Evolutionary conservation across 2,888 invertebrate species (phyloP), one percentile per base, ranked within the genome.

Genomic region (Nymphalis c-album): DNA sequence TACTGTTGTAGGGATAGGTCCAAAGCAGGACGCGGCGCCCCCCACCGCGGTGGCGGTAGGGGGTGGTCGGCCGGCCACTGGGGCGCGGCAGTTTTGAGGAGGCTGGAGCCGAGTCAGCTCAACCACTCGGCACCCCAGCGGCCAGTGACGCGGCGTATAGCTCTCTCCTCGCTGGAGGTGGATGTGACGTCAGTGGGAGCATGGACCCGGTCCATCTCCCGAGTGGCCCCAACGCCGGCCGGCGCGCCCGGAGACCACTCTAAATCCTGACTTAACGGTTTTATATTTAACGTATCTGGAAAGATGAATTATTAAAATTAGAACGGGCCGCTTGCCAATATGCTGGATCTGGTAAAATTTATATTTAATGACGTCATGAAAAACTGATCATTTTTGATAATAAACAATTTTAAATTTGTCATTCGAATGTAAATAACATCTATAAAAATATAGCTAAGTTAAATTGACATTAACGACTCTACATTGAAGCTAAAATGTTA

Each of bases 51-150:
- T 2, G 87, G 87, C 79, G 89, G 90, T 57, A 91, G 88, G 87
- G 89, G 91, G 88, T 88, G 88, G 76, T 85, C 85, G 75, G 86
- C 87, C 85, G 93, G 91, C 92, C 92, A 92, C 67, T 79, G 82
- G 73, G 80, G 85, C 81, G 83, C 84, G 72, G 83, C 72, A 67
- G 82, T 75, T 74, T 80, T 81, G 70, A 77, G 80, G 74, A 80
- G 63, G 46, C 79, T 85, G 71, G 85, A 83, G 95, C 95, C 96
- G 97, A 98, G 97, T 98, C 98, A 98, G 97, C 97, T 97, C 94
- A 98, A 97, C 98, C 98, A 98, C 94, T 97, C 97, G 93, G 95
- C 95, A 87, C 97, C 97, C 97, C 97, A 97, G 85, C 97, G 96
- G 82, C 96, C 97, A 86, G 96, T 96, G 82, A 91, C 85, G 85